A percentile compares a stretch with the other conserved stretches of the same genome.
Evolutionary conservation across 2,113 vertebrate genomes (phyloP).

Genomic region (Tilapia sparmanii): DNA sequence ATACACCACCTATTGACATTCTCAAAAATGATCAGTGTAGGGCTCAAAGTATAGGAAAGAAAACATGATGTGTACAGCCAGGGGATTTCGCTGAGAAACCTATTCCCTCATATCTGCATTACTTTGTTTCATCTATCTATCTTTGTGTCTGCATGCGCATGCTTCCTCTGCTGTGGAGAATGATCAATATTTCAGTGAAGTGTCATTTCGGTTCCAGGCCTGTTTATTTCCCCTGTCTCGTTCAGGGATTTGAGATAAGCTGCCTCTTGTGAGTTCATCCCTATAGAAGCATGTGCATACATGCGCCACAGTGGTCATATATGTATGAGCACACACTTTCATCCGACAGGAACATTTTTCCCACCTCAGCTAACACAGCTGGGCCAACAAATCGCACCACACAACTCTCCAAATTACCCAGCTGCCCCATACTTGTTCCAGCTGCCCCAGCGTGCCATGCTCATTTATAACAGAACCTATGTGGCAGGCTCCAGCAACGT

Average conservation of each 20-base stretch:
- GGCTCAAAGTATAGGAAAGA: neutral
- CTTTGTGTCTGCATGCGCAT: conserved; percentile 16
- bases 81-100: neutral
- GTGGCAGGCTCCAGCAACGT: conserved; percentile 18
- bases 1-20: conserved; percentile 11
- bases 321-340: neutral
- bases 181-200: conserved; percentile 71
- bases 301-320: neutral
- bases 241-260: conserved; percentile 29
- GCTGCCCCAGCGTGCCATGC: conserved; percentile 34
- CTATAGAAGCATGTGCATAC: neutral
- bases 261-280: neutral
- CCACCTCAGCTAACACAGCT: conserved; percentile 57
- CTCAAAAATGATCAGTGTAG: neutral
- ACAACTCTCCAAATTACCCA: conserved; percentile 57
- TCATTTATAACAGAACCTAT: conserved; percentile 52
- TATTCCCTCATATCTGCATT: conserved; percentile 3
- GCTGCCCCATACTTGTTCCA: conserved; percentile 49
- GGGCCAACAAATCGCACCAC: conserved; percentile 35
- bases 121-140: conserved; percentile 30
- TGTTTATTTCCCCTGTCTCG: conserved; percentile 49
- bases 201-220: conserved; percentile 58
- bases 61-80: neutral
- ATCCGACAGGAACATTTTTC: conserved; percentile 27
- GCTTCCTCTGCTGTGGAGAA: conserved; percentile 24